Percentiles rank a stretch among this genome's conserved stretches.
These are phyloP conservation scores for Orchestes rusci DNA, from an alignment of 2,888 invertebrate species.

Conservation along the genomic window DNA sequence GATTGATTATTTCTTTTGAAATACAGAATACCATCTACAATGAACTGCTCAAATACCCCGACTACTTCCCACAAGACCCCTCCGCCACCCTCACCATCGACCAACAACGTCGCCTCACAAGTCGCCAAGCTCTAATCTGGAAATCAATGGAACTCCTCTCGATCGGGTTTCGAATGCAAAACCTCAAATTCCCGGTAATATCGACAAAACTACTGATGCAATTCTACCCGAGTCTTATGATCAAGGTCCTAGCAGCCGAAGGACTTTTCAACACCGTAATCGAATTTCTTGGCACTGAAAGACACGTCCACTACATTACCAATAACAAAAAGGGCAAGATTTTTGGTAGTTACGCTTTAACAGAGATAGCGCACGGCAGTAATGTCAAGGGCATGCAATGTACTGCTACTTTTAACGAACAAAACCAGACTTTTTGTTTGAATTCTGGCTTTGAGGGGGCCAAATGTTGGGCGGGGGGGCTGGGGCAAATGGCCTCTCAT, in stretches of 20 bases:
- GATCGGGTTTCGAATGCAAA: slow-evolving; percentile 47
- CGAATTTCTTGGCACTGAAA: slow-evolving; percentile 56
- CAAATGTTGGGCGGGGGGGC: slow-evolving; percentile 73
- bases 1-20: too few relatives aligned
- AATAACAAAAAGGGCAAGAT: slow-evolving; percentile 42
- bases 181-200: slow-evolving; percentile 45
- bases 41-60: slow-evolving; percentile 31
- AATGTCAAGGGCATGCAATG: slow-evolving; percentile 85
- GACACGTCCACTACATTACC: slow-evolving; percentile 52
- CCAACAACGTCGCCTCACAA: slow-evolving; percentile 48
- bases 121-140: slow-evolving; percentile 57
- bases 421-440: slow-evolving; percentile 64
- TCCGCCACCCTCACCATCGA: slow-evolving; percentile 27
- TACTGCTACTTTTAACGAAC: slow-evolving; percentile 71
- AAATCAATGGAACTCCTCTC: slow-evolving; percentile 57
- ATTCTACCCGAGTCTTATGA: slow-evolving; percentile 55
- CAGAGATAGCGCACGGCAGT: slow-evolving; percentile 87
- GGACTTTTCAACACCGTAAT: slow-evolving; percentile 61
- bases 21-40: slow-evolving; percentile 34
- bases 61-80: slow-evolving; percentile 25
- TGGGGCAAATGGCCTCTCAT: slow-evolving; percentile 10
- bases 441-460: slow-evolving; percentile 70
- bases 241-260: slow-evolving; percentile 57
- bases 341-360: slow-evolving; percentile 73
- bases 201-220: slow-evolving; percentile 51